These are phyloP conservation scores for Tetragnatha versicolor DNA, from an alignment of 1,140 invertebrate species.

Conservation along the genomic window DNA sequence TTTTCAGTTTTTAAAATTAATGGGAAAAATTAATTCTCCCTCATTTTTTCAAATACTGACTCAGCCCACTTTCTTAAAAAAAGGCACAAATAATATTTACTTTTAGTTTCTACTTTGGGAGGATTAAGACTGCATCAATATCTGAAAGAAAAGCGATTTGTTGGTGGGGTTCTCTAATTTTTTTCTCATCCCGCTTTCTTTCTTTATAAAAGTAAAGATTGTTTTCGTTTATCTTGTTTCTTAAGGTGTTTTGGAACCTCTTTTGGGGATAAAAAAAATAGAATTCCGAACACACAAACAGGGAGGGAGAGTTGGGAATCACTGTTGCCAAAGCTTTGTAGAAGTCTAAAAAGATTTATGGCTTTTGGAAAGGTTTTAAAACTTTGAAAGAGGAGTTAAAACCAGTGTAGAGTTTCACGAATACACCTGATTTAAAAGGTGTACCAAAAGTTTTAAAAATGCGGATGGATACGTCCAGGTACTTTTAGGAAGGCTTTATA, in stretches of 20 bases:
- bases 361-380: slow-evolving; percentile 22
- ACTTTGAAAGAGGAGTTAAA: neutral
- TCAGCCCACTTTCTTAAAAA: no score
- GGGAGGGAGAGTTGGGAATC: neutral
- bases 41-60: no score
- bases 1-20: no score
- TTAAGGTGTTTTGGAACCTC: neutral
- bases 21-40: no score
- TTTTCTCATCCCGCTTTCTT: neutral
- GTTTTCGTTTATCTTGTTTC: neutral
- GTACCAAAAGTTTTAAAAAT: no score
- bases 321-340: neutral
- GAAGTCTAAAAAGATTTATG: neutral
- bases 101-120: slow-evolving; percentile 42
- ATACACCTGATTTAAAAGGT: no score
- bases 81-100: slow-evolving; percentile 48
- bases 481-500: no score
- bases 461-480: no score
- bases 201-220: neutral
- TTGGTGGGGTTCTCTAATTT: neutral
- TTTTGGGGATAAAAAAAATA: neutral
- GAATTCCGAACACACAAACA: neutral
- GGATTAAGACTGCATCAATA: slow-evolving; percentile 43
- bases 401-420: no score
- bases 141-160: slow-evolving; percentile 5